Evolutionary conservation across 2,797 vertebrate genomes (phyloP).

Genomic region (Chrosomus eos): DNA sequence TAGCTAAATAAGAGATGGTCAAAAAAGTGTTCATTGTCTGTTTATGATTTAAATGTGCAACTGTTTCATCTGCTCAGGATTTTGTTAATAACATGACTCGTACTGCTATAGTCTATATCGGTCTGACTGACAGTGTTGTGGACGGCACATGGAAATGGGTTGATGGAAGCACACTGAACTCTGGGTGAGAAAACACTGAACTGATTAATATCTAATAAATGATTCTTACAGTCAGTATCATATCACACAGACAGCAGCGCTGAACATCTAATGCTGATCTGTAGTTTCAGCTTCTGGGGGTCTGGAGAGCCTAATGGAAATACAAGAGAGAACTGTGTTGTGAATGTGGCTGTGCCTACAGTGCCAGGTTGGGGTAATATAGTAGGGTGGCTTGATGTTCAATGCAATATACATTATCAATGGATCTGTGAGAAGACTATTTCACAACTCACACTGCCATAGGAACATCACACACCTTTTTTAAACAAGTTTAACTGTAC

Average conservation of each 20-base stretch:
- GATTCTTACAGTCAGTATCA: no score
- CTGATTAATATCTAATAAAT: not conserved
- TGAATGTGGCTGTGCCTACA: no score
- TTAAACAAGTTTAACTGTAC: no score
- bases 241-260: no score
- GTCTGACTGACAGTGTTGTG: not conserved
- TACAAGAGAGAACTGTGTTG: not conserved
- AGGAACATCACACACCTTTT: no score
- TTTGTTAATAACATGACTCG: not conserved
- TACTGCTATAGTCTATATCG: not conserved
- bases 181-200: not conserved
- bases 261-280: slow-evolving; percentile 3
- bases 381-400: no score
- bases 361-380: no score
- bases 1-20: no score
- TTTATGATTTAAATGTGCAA: not conserved
- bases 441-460: no score
- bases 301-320: not conserved
- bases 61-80: not conserved
- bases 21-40: no score
- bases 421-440: no score
- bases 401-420: accelerated
- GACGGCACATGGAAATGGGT: not conserved
- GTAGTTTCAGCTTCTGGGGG: not conserved
- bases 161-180: not conserved